These are phyloP conservation scores for Dasyprocta punctata DNA, from an alignment of 2,113 vertebrate genomes.

Conservation along the genomic window DNA sequence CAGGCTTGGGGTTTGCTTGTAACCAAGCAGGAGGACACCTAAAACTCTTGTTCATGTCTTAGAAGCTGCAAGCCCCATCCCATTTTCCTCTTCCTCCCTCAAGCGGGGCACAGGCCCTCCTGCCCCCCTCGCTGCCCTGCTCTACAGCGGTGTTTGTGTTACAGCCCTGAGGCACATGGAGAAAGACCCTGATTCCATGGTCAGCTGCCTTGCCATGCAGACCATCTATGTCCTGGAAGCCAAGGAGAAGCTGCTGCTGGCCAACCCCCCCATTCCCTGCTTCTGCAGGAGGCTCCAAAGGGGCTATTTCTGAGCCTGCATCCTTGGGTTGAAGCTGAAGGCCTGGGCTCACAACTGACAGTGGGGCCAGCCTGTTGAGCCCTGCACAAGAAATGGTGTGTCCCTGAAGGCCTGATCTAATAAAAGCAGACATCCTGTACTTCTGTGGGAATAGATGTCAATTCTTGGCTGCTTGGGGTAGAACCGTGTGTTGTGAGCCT, in stretches of 20 bases:
- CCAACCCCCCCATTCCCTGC: neutral
- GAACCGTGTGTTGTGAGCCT: neutral
- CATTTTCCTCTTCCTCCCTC: neutral
- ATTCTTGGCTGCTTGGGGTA: neutral
- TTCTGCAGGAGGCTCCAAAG: neutral
- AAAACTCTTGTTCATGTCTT: neutral
- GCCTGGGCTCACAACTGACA: neutral
- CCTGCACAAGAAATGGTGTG: neutral
- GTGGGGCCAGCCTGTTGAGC: neutral
- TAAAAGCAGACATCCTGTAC: neutral
- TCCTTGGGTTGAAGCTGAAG: neutral
- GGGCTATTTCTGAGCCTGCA: neutral
- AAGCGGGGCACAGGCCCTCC: neutral
- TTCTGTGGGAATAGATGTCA: neutral
- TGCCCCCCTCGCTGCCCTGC: neutral
- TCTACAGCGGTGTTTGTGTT: neutral
- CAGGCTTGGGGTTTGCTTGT: too few species aligned
- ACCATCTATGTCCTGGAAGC: constrained; percentile 40
- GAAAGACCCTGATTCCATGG: constrained; percentile 23
- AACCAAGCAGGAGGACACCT: neutral
- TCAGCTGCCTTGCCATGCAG: constrained; percentile 60
- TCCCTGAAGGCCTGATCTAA: neutral
- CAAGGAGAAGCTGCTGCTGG: neutral
- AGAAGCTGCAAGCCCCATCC: neutral
- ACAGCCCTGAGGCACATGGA: constrained; percentile 28